Evolutionary conservation across 2,888 invertebrate species (phyloP).

Genomic region (Diaperis boleti): DNA sequence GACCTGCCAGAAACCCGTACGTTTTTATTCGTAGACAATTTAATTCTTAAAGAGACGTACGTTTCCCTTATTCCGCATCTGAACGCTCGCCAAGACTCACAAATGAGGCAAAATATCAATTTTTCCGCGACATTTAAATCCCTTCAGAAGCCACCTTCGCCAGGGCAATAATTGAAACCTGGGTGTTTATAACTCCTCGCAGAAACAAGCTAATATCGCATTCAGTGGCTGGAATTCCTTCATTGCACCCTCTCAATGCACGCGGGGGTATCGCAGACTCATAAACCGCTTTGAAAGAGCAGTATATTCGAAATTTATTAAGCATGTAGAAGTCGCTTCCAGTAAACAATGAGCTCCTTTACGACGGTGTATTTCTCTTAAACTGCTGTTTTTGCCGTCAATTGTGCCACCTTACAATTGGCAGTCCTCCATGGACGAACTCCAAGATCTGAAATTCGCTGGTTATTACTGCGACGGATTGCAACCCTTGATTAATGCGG

Average conservation of each 20-base stretch:
- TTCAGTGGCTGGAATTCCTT: not conserved
- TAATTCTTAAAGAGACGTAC: not conserved
- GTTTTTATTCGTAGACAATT: not conserved
- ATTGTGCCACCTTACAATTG: constrained; percentile 16
- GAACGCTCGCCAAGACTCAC: not conserved
- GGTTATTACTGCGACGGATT: constrained; percentile 3
- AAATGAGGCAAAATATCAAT: not conserved
- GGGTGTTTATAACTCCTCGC: not conserved
- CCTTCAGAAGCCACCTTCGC: not conserved
- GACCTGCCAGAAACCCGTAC: not conserved
- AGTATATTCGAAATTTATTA: constrained; percentile 34
- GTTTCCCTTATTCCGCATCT: not conserved
- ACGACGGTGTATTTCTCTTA: constrained; percentile 29
- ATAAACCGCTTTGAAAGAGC: constrained; percentile 22
- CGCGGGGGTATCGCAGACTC: too few relatives aligned
- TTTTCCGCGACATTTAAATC: not conserved
- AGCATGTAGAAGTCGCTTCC: constrained; percentile 31
- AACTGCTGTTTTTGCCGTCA: constrained; percentile 34
- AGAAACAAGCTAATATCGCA: not conserved
- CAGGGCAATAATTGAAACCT: not conserved
- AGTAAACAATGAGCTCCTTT: constrained; percentile 35
- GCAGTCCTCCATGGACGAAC: constrained; percentile 14
- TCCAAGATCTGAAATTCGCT: constrained; percentile 16
- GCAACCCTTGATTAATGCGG: not conserved
- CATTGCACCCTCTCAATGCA: too few relatives aligned